These are phyloP conservation scores for Collichthys lucidus DNA, from an alignment of 2,113 vertebrate species.

Conservation along the genomic window DNA sequence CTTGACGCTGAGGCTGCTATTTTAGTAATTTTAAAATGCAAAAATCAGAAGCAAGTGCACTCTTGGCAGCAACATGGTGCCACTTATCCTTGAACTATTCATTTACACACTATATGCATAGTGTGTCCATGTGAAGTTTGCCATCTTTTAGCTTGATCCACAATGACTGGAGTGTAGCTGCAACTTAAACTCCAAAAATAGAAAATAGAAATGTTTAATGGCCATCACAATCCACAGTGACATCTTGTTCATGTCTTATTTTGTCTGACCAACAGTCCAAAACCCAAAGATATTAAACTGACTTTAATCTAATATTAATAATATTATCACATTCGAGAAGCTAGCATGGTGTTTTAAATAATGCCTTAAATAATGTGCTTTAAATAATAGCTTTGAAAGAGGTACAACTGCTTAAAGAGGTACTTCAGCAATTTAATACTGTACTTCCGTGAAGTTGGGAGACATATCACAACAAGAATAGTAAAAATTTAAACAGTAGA, in stretches of 20 bases:
- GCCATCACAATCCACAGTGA: background rate
- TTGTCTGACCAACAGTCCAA: background rate
- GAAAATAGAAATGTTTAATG: background rate
- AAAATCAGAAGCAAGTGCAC: constrained; percentile 6
- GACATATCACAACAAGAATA: background rate
- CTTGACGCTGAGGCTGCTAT: constrained; percentile 62
- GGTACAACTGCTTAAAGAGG: background rate
- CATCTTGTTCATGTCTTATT: background rate
- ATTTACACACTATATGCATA: background rate
- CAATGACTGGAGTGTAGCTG: too few relatives aligned
- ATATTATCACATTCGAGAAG: background rate
- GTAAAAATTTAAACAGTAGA: background rate
- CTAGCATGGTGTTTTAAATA: background rate
- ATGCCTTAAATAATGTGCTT: too few relatives aligned
- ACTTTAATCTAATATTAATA: background rate
- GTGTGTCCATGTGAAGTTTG: too few relatives aligned
- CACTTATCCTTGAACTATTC: background rate
- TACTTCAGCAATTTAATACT: background rate
- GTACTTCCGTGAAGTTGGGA: background rate
- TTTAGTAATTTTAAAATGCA: constrained; percentile 26
- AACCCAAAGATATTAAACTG: background rate
- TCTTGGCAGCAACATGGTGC: background rate
- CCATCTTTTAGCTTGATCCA: too few relatives aligned
- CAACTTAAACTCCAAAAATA: background rate
- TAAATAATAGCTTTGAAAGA: background rate